Evolutionary conservation across 1,140 invertebrate genomes (phyloP).

Genomic region (Leptinotarsa texana): DNA sequence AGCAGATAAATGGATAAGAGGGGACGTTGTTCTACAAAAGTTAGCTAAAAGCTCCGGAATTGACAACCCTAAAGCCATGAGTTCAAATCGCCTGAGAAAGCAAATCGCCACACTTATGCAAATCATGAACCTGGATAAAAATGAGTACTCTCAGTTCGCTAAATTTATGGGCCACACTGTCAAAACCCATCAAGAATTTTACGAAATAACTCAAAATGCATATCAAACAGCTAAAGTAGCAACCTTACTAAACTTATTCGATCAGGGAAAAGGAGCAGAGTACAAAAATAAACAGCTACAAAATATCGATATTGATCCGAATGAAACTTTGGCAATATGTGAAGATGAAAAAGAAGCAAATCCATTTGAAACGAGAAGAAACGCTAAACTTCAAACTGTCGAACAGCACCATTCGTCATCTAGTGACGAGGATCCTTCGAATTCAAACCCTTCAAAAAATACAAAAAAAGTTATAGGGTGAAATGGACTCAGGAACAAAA

Average conservation of each 20-base stretch:
- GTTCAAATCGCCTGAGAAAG: not conserved
- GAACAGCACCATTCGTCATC: no score
- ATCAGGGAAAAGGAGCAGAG: not conserved
- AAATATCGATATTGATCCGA: not conserved
- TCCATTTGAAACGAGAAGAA: no score
- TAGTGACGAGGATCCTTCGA: no score
- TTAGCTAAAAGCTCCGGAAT: not conserved
- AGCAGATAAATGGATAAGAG: not conserved
- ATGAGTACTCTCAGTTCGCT: not conserved
- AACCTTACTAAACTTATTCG: not conserved
- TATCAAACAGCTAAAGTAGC: constrained; percentile 1
- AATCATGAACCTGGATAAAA: not conserved
- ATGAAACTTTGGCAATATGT: no score
- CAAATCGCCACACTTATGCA: not conserved
- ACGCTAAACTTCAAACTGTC: no score
- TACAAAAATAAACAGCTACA: not conserved
- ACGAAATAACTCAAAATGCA: not conserved
- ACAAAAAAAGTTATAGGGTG: no score
- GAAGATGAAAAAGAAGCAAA: no score
- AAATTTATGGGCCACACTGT: not conserved
- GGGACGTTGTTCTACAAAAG: not conserved
- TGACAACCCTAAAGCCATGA: not conserved
- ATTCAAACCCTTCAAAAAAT: no score
- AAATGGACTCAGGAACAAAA: no score
- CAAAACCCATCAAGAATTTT: not conserved